Base-by-base conservation (phyloP, 2,888 invertebrate species). In the Pollenia labialis region DNA sequence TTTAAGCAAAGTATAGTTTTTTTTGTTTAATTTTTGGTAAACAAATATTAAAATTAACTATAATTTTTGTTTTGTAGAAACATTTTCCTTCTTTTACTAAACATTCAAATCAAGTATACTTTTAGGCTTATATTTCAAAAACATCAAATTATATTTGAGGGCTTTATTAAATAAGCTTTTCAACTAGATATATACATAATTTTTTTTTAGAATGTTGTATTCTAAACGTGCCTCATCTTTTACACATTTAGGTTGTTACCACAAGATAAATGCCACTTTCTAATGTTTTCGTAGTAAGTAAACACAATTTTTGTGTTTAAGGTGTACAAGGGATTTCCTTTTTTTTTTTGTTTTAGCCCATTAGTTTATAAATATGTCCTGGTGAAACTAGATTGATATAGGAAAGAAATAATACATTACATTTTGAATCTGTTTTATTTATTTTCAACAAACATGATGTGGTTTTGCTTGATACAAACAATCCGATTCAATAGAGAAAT, bases 111-210 rank as follows among this genome's bases (percentile, higher is more conserved):
- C n/a, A 42, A 52, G 60, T 60, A 69, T 76, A 69, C 75, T 58
- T 81, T 76, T 32, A 50, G 85, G 71, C 76, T 85, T 76, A 66
- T 52, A 72, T 69, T 72, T 76, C 71, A 62, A 76, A 71, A 76
- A 54, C 62, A 60, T 54, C 46, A n/a, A 56, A 72, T 71, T 76
- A 76, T 76, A 75, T 81, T 62, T 71, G 54, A 76, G 81, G 66
- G 71, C 71, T 23, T 48, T 18, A 76, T 76, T 56, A 60, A 52
- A 69, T 75, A 62, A 64, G 68, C 68, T 66, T 58, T 85, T 64
- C 32, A n/a, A 0, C 14, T 60, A 46, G 23, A 62, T 62, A 14
- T 14, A 23, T 58, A 23, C n/a, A n/a, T n/a, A 16, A 69, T 50
- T n/a, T 12, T n/a, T 60, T 68, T 23, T 12, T 18, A 32, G 4